phyloP scores from a whole-genome alignment of 2,888 invertebrate genomes.

The Tridacna gigas region DNA sequence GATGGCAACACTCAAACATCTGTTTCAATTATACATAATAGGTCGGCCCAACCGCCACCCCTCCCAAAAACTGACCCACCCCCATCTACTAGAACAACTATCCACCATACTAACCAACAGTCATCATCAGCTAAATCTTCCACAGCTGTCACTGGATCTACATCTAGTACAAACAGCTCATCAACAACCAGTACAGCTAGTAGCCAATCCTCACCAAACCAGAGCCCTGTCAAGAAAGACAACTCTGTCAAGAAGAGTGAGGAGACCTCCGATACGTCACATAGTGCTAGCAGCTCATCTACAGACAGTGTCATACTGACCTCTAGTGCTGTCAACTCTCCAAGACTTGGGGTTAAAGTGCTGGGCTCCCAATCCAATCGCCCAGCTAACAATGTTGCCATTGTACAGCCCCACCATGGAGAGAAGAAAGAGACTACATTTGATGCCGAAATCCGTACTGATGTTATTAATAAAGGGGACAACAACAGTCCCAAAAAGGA shows the following conservation, averaged over 20 bases:
- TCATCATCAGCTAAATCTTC: slow-evolving; percentile 43
- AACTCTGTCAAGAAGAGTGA: slow-evolving; percentile 63
- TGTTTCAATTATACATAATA: slow-evolving; percentile 76
- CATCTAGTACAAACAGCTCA: slow-evolving; percentile 38
- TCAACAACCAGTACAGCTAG: slow-evolving; percentile 27
- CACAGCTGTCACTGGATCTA: slow-evolving; percentile 38
- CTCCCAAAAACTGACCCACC: slow-evolving; percentile 71
- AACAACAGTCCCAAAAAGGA: slow-evolving; percentile 51
- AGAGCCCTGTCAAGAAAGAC: slow-evolving; percentile 63
- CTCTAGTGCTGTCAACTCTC: slow-evolving; percentile 77
- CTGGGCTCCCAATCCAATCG: slow-evolving; percentile 74
- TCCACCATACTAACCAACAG: slow-evolving; percentile 45
- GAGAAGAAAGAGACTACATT: slow-evolving; percentile 83
- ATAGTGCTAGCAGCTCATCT: slow-evolving; percentile 75
- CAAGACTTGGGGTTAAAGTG: slow-evolving; percentile 78
- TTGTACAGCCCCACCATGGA: slow-evolving; percentile 79
- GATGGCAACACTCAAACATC: slow-evolving; percentile 78
- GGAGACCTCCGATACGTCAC: slow-evolving; percentile 64
- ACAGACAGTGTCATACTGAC: slow-evolving; percentile 80
- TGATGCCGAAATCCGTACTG: slow-evolving; percentile 81
- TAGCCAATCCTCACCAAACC: background rate
- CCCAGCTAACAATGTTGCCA: slow-evolving; percentile 79
- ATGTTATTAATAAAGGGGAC: slow-evolving; percentile 74
- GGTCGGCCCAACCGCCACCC: slow-evolving; percentile 69
- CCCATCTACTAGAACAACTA: slow-evolving; percentile 64